These are phyloP conservation scores for Arctia plantaginis DNA, from an alignment of 2,888 invertebrate species.

Conservation along the genomic window DNA sequence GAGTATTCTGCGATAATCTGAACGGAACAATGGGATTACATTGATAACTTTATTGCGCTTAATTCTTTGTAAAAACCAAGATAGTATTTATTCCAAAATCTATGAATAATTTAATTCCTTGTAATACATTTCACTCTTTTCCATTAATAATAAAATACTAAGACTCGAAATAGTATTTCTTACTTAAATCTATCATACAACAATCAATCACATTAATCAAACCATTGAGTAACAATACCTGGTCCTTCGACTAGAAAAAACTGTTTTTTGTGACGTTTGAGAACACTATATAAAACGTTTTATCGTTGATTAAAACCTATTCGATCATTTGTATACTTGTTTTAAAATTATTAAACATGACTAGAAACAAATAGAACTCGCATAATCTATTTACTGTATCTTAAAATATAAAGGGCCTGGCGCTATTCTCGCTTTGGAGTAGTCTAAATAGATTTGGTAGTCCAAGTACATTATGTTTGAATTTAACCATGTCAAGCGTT, in stretches of 20 bases:
- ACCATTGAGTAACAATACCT: neutral
- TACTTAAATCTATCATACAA: neutral
- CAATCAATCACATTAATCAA: too few relatives aligned
- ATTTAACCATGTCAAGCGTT: slow-evolving; percentile 56
- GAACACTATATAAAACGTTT: neutral
- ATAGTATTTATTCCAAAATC: neutral
- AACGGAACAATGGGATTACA: slow-evolving; percentile 10
- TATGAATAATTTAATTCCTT: neutral
- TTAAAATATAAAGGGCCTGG: neutral
- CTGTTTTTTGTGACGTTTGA: neutral
- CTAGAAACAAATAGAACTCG: slow-evolving; percentile 10
- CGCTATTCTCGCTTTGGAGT: slow-evolving; percentile 11
- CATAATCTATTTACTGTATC: slow-evolving; percentile 12
- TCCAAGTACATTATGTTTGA: slow-evolving; percentile 40
- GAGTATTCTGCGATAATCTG: slow-evolving; percentile 14
- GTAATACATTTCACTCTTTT: neutral
- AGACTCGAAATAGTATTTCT: neutral
- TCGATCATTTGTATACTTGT: neutral
- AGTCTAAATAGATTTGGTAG: slow-evolving; percentile 29
- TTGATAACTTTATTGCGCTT: slow-evolving; percentile 14
- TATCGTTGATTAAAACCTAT: neutral
- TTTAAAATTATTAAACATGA: slow-evolving; percentile 13
- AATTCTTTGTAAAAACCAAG: neutral
- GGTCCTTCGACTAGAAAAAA: neutral
- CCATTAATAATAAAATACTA: neutral